These are phyloP conservation scores for Prosopocoilus inquinatus DNA, from an alignment of 2,888 invertebrate species.

Conservation along the genomic window DNA sequence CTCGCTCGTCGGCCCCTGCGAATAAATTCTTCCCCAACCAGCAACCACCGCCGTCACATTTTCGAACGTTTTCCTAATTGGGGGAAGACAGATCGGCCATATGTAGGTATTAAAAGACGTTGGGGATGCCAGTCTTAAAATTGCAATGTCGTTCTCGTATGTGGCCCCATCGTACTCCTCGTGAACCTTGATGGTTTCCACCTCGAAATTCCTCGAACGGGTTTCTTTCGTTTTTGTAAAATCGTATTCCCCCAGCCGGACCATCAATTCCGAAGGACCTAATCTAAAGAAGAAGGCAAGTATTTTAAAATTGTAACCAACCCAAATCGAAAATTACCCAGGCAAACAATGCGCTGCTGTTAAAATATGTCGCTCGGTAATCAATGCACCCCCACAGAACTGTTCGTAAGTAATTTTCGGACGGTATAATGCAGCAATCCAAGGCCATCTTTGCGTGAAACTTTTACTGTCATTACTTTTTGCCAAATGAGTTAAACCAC, in stretches of 20 bases:
- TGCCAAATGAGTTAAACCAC: constrained; percentile 33
- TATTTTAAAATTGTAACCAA: neutral
- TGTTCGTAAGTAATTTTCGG: constrained; percentile 55
- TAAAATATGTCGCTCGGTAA: constrained; percentile 75
- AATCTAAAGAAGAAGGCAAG: constrained; percentile 49
- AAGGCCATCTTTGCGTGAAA: constrained; percentile 62
- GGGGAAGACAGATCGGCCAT: constrained; percentile 83
- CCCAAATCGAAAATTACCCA: constrained; percentile 57
- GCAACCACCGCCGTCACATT: constrained; percentile 66
- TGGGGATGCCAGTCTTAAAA: constrained; percentile 65
- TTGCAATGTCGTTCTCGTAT: constrained; percentile 76
- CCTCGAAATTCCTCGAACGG: constrained; percentile 66
- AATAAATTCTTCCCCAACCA: constrained; percentile 77
- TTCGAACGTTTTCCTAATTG: constrained; percentile 54
- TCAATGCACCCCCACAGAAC: constrained; percentile 78
- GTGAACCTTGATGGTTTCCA: constrained; percentile 66
- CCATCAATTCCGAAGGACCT: constrained; percentile 60
- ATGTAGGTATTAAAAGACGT: constrained; percentile 75
- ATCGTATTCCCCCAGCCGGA: constrained; percentile 82
- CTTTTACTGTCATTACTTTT: constrained; percentile 9
- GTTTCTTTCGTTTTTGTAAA: constrained; percentile 67
- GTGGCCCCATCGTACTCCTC: constrained; percentile 64
- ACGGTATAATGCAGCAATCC: constrained; percentile 78
- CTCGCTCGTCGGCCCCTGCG: constrained; percentile 60
- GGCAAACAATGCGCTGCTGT: constrained; percentile 75